These are phyloP conservation scores for Lepus oiostolus DNA, from an alignment of 2,797 vertebrate species.

Conservation along the genomic window DNA sequence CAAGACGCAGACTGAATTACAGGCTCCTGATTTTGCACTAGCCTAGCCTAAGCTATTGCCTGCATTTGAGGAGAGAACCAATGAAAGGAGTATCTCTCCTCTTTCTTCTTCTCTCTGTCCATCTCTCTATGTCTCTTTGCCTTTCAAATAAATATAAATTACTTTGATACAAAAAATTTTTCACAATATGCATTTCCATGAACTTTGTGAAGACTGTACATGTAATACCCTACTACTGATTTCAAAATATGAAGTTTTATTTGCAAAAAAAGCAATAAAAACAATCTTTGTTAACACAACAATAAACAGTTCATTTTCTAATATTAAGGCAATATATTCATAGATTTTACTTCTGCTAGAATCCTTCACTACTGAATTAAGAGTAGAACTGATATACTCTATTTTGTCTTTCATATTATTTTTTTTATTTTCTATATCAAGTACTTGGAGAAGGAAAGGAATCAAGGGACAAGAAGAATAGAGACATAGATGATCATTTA, in stretches of 20 bases:
- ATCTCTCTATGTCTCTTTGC: too few species aligned
- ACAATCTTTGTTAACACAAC: not conserved
- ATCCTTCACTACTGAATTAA: slow-evolving; percentile 22
- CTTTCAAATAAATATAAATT: too few species aligned
- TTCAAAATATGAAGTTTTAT: slow-evolving; percentile 25
- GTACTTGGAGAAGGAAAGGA: not conserved
- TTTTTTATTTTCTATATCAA: not conserved
- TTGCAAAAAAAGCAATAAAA: not conserved
- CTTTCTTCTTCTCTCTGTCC: too few species aligned
- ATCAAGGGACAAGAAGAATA: not conserved
- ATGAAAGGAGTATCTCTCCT: too few species aligned
- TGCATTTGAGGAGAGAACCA: too few species aligned
- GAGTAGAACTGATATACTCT: not conserved
- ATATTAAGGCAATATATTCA: slow-evolving; percentile 1
- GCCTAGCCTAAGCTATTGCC: too few species aligned
- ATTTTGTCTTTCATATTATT: not conserved
- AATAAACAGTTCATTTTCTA: slow-evolving; percentile 25
- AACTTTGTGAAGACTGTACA: too few species aligned
- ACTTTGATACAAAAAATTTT: too few species aligned
- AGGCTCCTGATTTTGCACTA: too few species aligned
- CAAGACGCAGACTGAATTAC: too few species aligned
- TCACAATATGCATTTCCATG: too few species aligned
- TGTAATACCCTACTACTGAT: not conserved
- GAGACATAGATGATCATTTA: not conserved
- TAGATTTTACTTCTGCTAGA: not conserved